A percentile compares a stretch with the other conserved stretches of the same genome.
Conservation (phyloP, 2,113 vertebrate species). For the Antennarius striatus region DNA sequence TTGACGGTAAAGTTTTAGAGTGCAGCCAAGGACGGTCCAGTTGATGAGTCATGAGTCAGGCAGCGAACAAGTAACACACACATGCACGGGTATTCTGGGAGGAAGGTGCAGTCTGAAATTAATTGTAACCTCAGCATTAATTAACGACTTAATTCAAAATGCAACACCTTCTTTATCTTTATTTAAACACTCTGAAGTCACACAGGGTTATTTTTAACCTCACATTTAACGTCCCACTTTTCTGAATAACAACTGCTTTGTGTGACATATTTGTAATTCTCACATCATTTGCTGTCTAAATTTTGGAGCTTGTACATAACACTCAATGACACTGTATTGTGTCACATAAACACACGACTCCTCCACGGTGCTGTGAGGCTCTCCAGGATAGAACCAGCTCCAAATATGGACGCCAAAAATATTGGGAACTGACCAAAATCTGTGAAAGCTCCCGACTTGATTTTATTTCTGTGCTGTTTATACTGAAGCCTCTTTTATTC, state of each 20-base stretch:
- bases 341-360: constrained; percentile 66
- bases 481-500: constrained; percentile 2
- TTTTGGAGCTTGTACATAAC: constrained; percentile 22
- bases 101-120: neutral
- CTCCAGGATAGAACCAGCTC: constrained; percentile 32
- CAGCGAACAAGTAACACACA: constrained; percentile 1
- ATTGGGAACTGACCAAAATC: constrained; percentile 44
- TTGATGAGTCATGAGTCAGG: constrained; percentile 4
- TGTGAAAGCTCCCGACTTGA: constrained; percentile 18
- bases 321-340: constrained; percentile 40
- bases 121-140: neutral
- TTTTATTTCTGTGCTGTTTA: constrained; percentile 53
- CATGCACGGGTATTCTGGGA: neutral
- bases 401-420: constrained; percentile 65
- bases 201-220: too few relatives aligned
- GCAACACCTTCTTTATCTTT: neutral
- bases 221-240: too few relatives aligned
- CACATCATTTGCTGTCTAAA: constrained; percentile 25
- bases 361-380: constrained; percentile 22
- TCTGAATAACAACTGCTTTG: too few relatives aligned
- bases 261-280: constrained; percentile 7
- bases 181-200: neutral
- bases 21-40: too few relatives aligned
- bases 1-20: too few relatives aligned
- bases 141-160: constrained; percentile 8